These are phyloP conservation scores for Sitophilus oryzae DNA, from an alignment of 1,140 invertebrate species.

Conservation along the genomic window DNA sequence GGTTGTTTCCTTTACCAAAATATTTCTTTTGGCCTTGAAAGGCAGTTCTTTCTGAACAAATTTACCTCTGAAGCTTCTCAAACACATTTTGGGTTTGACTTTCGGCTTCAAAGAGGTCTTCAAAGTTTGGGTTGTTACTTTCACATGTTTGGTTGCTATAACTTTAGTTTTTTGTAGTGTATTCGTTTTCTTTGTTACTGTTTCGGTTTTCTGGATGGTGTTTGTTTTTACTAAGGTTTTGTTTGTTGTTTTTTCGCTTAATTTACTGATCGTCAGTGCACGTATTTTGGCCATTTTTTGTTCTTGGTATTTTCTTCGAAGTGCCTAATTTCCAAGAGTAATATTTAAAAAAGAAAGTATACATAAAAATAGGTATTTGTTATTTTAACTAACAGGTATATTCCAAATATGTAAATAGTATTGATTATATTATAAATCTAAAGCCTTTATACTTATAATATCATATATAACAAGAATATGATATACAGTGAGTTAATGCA, in stretches of 20 bases:
- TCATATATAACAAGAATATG: neutral
- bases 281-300: conserved; percentile 54
- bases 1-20: conserved; percentile 6
- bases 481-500: too few species aligned
- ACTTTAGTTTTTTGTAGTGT: conserved; percentile 37
- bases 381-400: too few species aligned
- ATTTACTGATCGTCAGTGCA: conserved; percentile 42
- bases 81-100: conserved; percentile 41
- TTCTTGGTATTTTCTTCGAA: conserved; percentile 61
- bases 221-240: conserved; percentile 39
- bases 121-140: conserved; percentile 37
- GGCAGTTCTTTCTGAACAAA: conserved; percentile 40
- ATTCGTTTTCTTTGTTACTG: conserved; percentile 33
- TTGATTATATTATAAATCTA: neutral
- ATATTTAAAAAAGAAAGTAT: too few species aligned
- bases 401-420: too few species aligned
- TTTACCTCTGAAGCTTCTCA: conserved; percentile 40
- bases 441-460: neutral
- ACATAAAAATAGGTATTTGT: too few species aligned
- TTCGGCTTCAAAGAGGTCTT: conserved; percentile 31
- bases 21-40: conserved; percentile 25
- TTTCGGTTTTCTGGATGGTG: conserved; percentile 37
- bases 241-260: conserved; percentile 42
- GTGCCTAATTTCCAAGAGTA: too few species aligned
- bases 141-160: conserved; percentile 39